Conservation (phyloP, 2,888 invertebrate species). For the Phorcus lineatus region DNA sequence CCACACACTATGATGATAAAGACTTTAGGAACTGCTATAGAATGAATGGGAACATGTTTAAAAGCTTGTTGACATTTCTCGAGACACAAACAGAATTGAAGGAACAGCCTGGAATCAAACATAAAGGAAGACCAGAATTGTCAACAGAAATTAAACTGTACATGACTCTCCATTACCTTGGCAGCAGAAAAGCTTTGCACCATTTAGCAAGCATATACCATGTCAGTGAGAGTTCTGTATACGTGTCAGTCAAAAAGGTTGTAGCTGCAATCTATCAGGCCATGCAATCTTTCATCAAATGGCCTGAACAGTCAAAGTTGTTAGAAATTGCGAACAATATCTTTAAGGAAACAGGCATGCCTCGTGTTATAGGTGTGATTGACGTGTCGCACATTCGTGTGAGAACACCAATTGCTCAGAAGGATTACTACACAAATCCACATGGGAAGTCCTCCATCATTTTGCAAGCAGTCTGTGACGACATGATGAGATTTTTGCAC, state of each 20-base stretch:
- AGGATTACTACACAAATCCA: conserved; percentile 32
- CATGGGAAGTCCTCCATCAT: conserved; percentile 29
- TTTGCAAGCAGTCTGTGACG: conserved; percentile 36
- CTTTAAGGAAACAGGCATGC: conserved; percentile 12
- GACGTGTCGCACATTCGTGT: conserved; percentile 34
- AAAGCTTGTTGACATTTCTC: conserved; percentile 25
- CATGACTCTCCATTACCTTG: conserved; percentile 22
- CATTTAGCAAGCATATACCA: conserved; percentile 27
- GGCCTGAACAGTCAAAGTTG: conserved; percentile 27
- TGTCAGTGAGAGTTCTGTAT: background rate
- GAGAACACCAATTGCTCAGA: conserved; percentile 21
- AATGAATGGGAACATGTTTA: conserved; percentile 29
- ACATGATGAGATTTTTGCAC: conserved; percentile 36
- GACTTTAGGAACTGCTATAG: conserved; percentile 28
- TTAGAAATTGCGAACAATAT: background rate
- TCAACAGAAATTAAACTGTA: conserved; percentile 11
- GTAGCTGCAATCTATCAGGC: conserved; percentile 29
- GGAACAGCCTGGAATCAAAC: background rate
- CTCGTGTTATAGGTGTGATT: conserved; percentile 32
- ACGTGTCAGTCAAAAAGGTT: background rate
- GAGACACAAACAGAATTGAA: conserved; percentile 19
- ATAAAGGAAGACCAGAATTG: conserved; percentile 6
- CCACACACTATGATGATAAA: background rate
- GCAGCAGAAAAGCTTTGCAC: conserved; percentile 9
- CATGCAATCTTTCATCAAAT: conserved; percentile 31